Evolutionary conservation across 2,113 vertebrate genomes (phyloP), one percentile per base, ranked within the genome.

Genomic region (Odocoileus virginianus): DNA sequence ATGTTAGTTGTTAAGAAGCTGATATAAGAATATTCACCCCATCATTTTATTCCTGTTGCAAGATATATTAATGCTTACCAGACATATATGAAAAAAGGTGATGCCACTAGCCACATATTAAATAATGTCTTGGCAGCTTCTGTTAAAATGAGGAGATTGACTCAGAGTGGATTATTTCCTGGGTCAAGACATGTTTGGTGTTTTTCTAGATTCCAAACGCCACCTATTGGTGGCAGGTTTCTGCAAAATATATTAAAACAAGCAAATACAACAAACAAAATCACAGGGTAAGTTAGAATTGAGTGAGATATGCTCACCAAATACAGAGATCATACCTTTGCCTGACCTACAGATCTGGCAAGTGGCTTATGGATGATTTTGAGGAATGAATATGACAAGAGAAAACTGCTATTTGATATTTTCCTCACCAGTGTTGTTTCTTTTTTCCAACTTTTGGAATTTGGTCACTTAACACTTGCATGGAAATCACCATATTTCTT

Each of bases 121-220:
- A 98, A 98, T 99, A 98, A 99, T 98, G 98, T 98, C 98, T 99
- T 99, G 98, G 98, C 98, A 99, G 96, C 87, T 96, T 93, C 97
- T 98, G 57, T 98, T 98, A 98, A 98, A 99, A 99, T 47, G 47
- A 98, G 58, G 98, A 99, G 99, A 99, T 97, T 97, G 71, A 98
- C 98, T 98, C 96, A 97, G 98, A 96, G 43, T 85, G 19, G 97
- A 79, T 85, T 95, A 78, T 96, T 96, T 98, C 97, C 82, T 93
- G 95, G 74, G 86, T 97, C 94, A 90, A 87, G 25, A 97, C 50
- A 45, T 12, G 8, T 21, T 94, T 74, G 71, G 27, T 76, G 78
- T 28, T 43, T 98, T 98, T 97, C 82, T 97, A 97, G 96, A 86
- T 5, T 93, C 89, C 91, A 97, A 87, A 94, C 33, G 96, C 97